Evolutionary conservation across 1,140 invertebrate genomes (phyloP).

Genomic region (Scaptomyza hsui): DNA sequence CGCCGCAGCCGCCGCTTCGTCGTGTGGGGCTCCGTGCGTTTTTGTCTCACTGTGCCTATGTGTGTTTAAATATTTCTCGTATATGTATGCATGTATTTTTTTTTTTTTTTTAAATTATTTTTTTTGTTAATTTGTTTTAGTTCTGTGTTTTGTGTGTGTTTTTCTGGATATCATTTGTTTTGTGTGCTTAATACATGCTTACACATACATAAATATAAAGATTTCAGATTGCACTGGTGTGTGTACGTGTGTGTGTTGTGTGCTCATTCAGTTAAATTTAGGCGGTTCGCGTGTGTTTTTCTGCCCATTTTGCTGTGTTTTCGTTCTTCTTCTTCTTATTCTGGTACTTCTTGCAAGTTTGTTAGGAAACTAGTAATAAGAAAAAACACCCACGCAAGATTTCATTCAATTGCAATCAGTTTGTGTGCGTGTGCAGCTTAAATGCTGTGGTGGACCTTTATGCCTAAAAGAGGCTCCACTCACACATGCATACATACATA

Average conservation of each 20-base stretch:
- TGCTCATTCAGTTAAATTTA: slow-evolving; percentile 39
- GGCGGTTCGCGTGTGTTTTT: slow-evolving; percentile 28
- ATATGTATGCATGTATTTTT: slow-evolving; percentile 47
- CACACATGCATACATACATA: slow-evolving; percentile 1
- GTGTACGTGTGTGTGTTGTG: slow-evolving; percentile 15
- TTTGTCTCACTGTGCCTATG: slow-evolving; percentile 17
- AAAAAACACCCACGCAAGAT: slow-evolving; percentile 21
- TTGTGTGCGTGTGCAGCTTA: slow-evolving; percentile 8
- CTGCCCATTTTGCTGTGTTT: slow-evolving; percentile 23
- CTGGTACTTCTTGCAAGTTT: slow-evolving; percentile 1
- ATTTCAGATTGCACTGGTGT: slow-evolving; percentile 23
- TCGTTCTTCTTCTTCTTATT: slow-evolving; percentile 21
- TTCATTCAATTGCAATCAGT: slow-evolving; percentile 25
- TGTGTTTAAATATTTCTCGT: slow-evolving; percentile 24
- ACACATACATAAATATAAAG: slow-evolving; percentile 9
- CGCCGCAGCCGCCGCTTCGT: slow-evolving; percentile 7
- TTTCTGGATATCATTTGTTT: slow-evolving; percentile 16
- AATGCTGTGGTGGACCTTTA: slow-evolving; percentile 11
- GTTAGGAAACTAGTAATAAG: slow-evolving; percentile 12
- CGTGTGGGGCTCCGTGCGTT: slow-evolving; percentile 37
- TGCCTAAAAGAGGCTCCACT: slow-evolving; percentile 11
- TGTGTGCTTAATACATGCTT: slow-evolving; percentile 25
- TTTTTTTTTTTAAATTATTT: slow-evolving; percentile 32
- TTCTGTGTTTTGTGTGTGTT: slow-evolving; percentile 20
- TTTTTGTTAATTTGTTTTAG: slow-evolving; percentile 25